Base-by-base conservation (phyloP, 2,888 invertebrate genomes). In the Leucozona laternaria region DNA sequence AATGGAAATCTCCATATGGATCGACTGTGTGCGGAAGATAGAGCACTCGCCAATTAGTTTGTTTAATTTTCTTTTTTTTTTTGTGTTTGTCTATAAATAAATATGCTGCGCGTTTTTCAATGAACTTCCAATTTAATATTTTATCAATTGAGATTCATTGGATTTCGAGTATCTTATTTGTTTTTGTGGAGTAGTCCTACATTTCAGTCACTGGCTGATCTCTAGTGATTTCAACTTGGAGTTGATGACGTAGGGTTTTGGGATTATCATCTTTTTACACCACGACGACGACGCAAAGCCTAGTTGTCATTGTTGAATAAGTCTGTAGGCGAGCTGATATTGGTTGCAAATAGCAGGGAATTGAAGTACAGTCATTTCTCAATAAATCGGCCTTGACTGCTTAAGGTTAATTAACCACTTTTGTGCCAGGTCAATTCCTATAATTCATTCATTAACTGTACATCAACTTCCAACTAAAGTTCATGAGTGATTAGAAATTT, bases 321-420 rank as follows among this genome's bases (percentile, higher is more conserved):
- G 20, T 15, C 60, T 17, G 85, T 78, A 72, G 85, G 80, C 73
- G 81, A 78, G 28, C 58, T 80, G 80, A 78, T 85, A 66, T n/a
- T 17, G 43, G 60, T 40, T 25, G 22, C 15, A 0, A 17, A 10
- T 64, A 37, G n/a, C 0, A 2, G 17, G 0, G 31, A 8, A 53
- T 13, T 15, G 34, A 45, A 60, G 64, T 78, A 79, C 64, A 40
- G 43, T 22, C 53, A 48, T 43, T 25, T 7, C 31, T 17, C 2
- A 11, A 58, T 5, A 1, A 0, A 6, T 2, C 20, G 1, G 13
- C 58, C 22, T 22, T 22, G 37, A 15, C 40, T 2, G 6, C 22
- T 37, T 53, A 3, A 37, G n/a, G 17, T 34, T 68, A 68, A 68
- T 72, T 66, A 72, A 58, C n/a, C 53, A 58, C 53, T 48, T 53